A percentile compares a stretch with the other conserved stretches of the same genome.
Evolutionary conservation across 2,888 invertebrate species (phyloP).

Genomic region (Linnaemya tessellans): DNA sequence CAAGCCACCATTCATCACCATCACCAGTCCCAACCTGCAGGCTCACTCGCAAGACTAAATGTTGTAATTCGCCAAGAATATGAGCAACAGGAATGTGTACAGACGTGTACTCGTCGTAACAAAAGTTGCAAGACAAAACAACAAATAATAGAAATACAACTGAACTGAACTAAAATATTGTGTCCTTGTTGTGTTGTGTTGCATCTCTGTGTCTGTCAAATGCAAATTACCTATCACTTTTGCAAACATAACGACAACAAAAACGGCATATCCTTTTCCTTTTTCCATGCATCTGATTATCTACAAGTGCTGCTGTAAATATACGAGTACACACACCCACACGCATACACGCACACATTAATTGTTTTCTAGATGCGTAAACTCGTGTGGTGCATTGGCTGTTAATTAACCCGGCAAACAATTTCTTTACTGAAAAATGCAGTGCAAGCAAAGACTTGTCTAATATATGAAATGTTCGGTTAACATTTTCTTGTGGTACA

Average conservation of each 20-base stretch:
- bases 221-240: slow-evolving; percentile 82
- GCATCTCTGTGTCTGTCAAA: slow-evolving; percentile 77
- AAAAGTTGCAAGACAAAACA: slow-evolving; percentile 19
- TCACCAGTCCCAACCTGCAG: slow-evolving; percentile 20
- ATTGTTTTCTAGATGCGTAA: no score
- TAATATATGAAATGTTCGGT: no score
- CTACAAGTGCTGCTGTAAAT: slow-evolving; percentile 60
- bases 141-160: neutral
- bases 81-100: slow-evolving; percentile 13
- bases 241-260: slow-evolving; percentile 54
- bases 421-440: no score
- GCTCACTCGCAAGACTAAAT: slow-evolving; percentile 14
- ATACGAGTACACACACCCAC: slow-evolving; percentile 7
- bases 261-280: slow-evolving; percentile 61
- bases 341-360: neutral
- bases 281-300: slow-evolving; percentile 68
- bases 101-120: slow-evolving; percentile 1
- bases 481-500: no score
- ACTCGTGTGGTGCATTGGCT: no score
- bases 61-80: slow-evolving; percentile 14
- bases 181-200: slow-evolving; percentile 72
- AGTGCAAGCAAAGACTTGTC: no score
- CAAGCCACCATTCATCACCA: slow-evolving; percentile 31
- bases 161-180: slow-evolving; percentile 50
- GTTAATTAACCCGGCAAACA: no score